Base-by-base conservation (phyloP, 1,140 invertebrate genomes). In the Listronotus oregonensis region DNA sequence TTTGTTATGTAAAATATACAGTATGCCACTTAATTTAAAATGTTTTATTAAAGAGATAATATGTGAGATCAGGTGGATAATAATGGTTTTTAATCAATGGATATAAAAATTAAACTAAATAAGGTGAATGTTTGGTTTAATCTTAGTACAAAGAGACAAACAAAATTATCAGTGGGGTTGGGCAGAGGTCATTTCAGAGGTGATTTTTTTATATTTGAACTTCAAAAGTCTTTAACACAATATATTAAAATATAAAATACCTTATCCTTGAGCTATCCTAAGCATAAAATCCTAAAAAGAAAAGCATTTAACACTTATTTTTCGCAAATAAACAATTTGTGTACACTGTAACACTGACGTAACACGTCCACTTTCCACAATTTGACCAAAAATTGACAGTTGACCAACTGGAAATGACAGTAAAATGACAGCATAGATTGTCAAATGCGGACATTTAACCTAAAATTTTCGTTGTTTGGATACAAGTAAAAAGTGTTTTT, bases 101-200 rank as follows among this genome's bases (percentile, higher is more conserved):
- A 14, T 47, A 49, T 34, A 34, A 44, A 18, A 44, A 18, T 44
- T 0, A 44, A 17, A n/a, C 10, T 8, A 10, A 37, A 8, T 37
- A 37, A 37, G 14, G 52, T 8, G 3, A 5, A 4, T 31, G 18
- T 32, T 32, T 18, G 42, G 1, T 46, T 11, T 1, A 21, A n/a
- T 17, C 31, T 49, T 15, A 43, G 18, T 64, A 56, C 62, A 64
- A 57, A 49, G 60, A 67, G 15, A 32, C 34, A n/a, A 21, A 15
- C n/a, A 52, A 40, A 67, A 50, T 55, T 21, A 46, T 57, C 51
- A 52, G 27, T 63, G 56, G 66, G 66, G 66, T 62, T 67, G 66
- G 66, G 66, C 66, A 49, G 43, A 67, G 66, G 66, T 64, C 66
- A 63, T 43, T 62, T 32, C 17, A 39, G 17, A 62, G 15, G n/a